A percentile compares a stretch with the other conserved stretches of the same genome.
These are phyloP conservation scores for Ceratothoa steindachneri DNA, from an alignment of 2,888 invertebrate genomes.

Conservation along the genomic window DNA sequence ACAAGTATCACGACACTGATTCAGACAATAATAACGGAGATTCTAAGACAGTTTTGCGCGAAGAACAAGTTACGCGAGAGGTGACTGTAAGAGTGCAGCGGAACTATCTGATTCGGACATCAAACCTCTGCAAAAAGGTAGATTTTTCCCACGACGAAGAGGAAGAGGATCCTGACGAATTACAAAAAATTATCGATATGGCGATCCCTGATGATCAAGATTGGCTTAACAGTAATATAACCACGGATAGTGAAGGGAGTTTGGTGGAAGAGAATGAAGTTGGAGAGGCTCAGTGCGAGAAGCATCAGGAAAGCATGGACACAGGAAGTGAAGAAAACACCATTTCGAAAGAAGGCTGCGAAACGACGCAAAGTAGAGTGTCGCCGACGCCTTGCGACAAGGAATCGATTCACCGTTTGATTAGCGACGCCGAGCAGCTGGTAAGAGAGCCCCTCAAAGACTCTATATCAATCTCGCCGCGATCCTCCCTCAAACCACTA, in stretches of 20 bases:
- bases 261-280: conserved; percentile 22
- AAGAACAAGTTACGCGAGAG: neutral
- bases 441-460: conserved; percentile 56
- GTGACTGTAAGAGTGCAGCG: neutral
- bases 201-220: conserved; percentile 41
- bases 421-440: conserved; percentile 74
- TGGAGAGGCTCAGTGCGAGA: neutral
- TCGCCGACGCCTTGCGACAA: conserved; percentile 55
- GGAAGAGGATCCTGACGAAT: conserved; percentile 39
- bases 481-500: conserved; percentile 25
- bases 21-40: conserved; percentile 58
- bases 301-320: conserved; percentile 34
- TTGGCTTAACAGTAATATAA: conserved; percentile 43
- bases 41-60: neutral
- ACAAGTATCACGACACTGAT: conserved; percentile 80
- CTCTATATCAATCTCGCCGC: conserved; percentile 28
- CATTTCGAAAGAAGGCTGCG: neutral
- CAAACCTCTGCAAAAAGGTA: neutral
- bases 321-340: conserved; percentile 38
- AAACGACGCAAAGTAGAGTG: neutral
- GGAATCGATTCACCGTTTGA: conserved; percentile 68
- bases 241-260: conserved; percentile 36
- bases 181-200: conserved; percentile 43
- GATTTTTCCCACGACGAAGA: conserved; percentile 21
- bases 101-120: neutral